Evolutionary conservation across 1,140 invertebrate genomes (phyloP).

Genomic region (Megathymus violae): DNA sequence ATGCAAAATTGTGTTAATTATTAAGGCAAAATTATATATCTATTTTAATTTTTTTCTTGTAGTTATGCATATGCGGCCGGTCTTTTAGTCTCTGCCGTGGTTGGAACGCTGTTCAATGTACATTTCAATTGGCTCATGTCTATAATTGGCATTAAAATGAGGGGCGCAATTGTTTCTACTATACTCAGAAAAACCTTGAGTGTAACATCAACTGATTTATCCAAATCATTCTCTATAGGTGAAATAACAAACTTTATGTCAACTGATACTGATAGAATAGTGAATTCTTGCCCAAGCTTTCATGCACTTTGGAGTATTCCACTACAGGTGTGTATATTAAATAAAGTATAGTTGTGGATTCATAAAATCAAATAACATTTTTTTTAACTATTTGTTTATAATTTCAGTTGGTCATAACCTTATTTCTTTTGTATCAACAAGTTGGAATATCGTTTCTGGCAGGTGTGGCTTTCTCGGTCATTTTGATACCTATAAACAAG

Average conservation of each 20-base stretch:
- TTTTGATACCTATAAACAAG: conserved; percentile 98
- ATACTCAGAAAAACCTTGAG: conserved; percentile 94
- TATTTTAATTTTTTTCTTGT: conserved; percentile 40
- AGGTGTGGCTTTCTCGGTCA: conserved; percentile 92
- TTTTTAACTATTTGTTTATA: conserved; percentile 45
- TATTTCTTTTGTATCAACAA: conserved; percentile 94
- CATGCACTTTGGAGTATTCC: conserved; percentile 99
- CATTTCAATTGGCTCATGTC: conserved; percentile 96
- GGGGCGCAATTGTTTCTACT: conserved; percentile 91
- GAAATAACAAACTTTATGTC: conserved; percentile 99
- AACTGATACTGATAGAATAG: conserved; percentile 96
- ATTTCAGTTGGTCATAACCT: conserved; percentile 90
- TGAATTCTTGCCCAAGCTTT: conserved; percentile 97
- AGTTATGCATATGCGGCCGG: conserved; percentile 91
- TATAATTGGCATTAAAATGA: conserved; percentile 93
- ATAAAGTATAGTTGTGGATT: conserved; percentile 13
- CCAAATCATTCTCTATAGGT: conserved; percentile 88
- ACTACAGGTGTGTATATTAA: conserved; percentile 87
- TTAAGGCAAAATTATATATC: too few species aligned
- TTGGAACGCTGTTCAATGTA: conserved; percentile 91
- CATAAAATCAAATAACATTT: too few species aligned
- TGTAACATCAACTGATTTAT: conserved; percentile 83
- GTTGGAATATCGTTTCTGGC: conserved; percentile 96
- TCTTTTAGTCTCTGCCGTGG: conserved; percentile 87
- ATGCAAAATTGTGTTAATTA: conserved; percentile 22